Evolutionary conservation across 1,140 invertebrate species (phyloP), one percentile per base, ranked within the genome.

Genomic region (Aporrectodea caliginosa): DNA sequence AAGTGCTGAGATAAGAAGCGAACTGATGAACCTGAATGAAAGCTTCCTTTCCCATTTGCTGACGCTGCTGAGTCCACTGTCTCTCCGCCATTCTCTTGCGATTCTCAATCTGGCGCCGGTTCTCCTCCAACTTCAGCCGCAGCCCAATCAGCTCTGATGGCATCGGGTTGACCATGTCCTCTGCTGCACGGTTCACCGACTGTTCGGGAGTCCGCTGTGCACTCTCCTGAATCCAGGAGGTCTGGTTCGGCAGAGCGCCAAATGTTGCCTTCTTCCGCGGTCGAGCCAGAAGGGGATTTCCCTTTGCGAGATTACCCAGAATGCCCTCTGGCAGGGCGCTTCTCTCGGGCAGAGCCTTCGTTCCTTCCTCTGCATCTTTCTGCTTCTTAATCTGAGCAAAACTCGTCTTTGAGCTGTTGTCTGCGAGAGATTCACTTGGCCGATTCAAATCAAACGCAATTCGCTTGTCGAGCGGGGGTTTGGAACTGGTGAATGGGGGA

Each of bases 1-100:
- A n/a, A n/a, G n/a, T n/a, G n/a, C n/a, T n/a, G n/a, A n/a, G n/a
- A 16, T 16, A 71, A 71, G 6, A 1, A 30, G 16, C 32, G 32
- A 71, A 31, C 32, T 30, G 2, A 12, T 31, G 93, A 73, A 95
- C 94, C 89, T 97, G 94, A 78, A 96, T 90, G 89, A 97, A 98
- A 1, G 95, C 93, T 88, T 97, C 95, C 79, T 82, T 82, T 70
- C 95, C 93, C 78, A 98, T 91, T 90, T 96, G 94, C 86, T 96
- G 93, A 78, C 95, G 90, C 85, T 97, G 93, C 83, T 94, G 92
- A 84, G 92, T 93, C 87, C 95, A 92, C 22, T 94, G 92, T 79
- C 93, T 90, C 89, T 98, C 96, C 90, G 95, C 93, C 84, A 92
- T 91, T 79, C 93, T 90, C 87, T 96, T 96, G 84, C 97, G 95